Percentiles rank a stretch among this genome's conserved stretches.
phyloP scores from a whole-genome alignment of 2,797 vertebrate species.

The Pseudochaenichthys georgianus region DNA sequence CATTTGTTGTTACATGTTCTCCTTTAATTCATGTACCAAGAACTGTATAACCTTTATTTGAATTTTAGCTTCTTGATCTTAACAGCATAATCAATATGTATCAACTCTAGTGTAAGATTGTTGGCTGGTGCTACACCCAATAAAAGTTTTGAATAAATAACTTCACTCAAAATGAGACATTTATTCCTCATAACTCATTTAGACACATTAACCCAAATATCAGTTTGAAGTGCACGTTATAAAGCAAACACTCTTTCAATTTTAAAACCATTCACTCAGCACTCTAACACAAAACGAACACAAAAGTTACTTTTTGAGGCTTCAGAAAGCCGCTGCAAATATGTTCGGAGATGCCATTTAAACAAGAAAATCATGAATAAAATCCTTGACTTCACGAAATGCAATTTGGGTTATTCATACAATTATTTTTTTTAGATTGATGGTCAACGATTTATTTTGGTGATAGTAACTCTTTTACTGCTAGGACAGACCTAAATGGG shows the following conservation, averaged over 20 bases:
- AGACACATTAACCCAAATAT: conserved; percentile 8
- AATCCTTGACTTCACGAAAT: not conserved
- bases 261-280: too few species aligned
- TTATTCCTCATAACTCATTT: conserved; percentile 45
- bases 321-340: conserved; percentile 73
- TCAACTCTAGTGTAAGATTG: not conserved
- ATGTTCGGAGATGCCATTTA: not conserved
- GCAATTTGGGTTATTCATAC: not conserved
- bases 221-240: not conserved
- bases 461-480: too few species aligned
- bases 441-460: too few species aligned
- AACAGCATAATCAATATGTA: conserved; percentile 10
- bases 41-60: not conserved
- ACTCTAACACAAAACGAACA: conserved; percentile 48
- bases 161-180: conserved; percentile 32
- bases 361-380: too few species aligned
- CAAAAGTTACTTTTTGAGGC: conserved; percentile 66
- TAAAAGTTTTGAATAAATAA: conserved; percentile 27
- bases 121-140: conserved; percentile 4
- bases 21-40: not conserved
- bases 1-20: not conserved
- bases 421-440: too few species aligned
- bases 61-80: not conserved
- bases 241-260: conserved; percentile 20
- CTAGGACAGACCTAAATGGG: too few species aligned